These are phyloP conservation scores for Troides aeacus DNA, from an alignment of 2,888 invertebrate species.

Conservation along the genomic window DNA sequence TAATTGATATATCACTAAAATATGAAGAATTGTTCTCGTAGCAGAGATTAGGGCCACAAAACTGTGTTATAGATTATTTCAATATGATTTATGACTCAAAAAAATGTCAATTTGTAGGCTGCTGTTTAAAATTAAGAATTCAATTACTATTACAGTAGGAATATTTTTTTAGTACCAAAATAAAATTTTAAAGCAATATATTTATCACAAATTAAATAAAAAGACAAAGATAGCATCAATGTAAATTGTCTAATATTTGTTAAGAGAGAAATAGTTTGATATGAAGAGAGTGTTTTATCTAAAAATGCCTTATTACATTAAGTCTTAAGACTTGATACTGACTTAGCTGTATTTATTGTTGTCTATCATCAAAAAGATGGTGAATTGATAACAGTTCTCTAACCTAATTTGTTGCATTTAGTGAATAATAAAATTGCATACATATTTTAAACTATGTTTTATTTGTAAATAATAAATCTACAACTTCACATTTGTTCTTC, in stretches of 20 bases:
- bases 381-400: conserved; percentile 66
- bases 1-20: neutral
- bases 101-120: conserved; percentile 69
- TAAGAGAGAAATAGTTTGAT: conserved; percentile 77
- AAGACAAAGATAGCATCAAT: conserved; percentile 53
- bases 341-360: conserved; percentile 72
- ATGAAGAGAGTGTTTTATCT: conserved; percentile 76
- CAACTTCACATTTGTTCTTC: conserved; percentile 33
- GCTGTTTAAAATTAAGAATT: conserved; percentile 58
- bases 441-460: conserved; percentile 66
- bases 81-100: conserved; percentile 31
- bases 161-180: conserved; percentile 59
- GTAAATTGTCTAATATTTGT: conserved; percentile 59
- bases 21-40: neutral
- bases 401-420: conserved; percentile 79
- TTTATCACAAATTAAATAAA: conserved; percentile 53
- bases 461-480: conserved; percentile 33
- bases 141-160: conserved; percentile 63
- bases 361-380: conserved; percentile 57
- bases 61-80: neutral
- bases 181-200: conserved; percentile 67
- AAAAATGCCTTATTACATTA: conserved; percentile 79
- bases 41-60: neutral
- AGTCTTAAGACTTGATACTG: conserved; percentile 77
- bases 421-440: conserved; percentile 79